Evolutionary conservation across 2,888 invertebrate species (phyloP), one percentile per base, ranked within the genome.

Genomic region (Rotaria macrura): DNA sequence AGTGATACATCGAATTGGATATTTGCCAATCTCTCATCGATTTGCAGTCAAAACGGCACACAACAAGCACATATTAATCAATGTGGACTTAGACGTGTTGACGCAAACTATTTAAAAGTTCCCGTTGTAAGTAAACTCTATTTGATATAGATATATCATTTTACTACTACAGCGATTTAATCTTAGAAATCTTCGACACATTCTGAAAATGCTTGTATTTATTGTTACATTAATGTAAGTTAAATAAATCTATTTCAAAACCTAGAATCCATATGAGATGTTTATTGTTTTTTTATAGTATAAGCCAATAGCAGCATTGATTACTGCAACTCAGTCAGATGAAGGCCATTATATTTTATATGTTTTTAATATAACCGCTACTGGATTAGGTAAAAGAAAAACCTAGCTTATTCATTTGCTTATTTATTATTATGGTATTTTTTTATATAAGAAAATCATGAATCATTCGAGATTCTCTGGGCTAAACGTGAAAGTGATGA

Each of bases 171-270:
- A 17, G 14, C 17, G 49, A 17, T 49, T 3, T 49, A 49, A 49
- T 49, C 14, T 29, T 34, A 65, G 65, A 34, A 34, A 17, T 65
- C 65, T 17, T 29, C 20, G 20, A 2, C 3, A 34, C 29, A 43
- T 43, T 2, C 12, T 5, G 79, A 79, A 43, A 10, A 25, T 25
- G 40, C 79, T n/a, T 79, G 79, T 79, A 14, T 79, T 43, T 79
- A 79, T 43, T 79, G 79, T 79, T 25, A n/a, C 40, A 79, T 79
- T 9, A n/a, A 79, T 79, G 79, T 79, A 79, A 43, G 79, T 79
- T 65, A 34, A 20, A 65, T 29, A 17, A 65, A 14, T 49, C 17
- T 1, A 29, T 29, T 57, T 57, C 17, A 34, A 17, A 17, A 65
- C 3, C 14, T 34, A 29, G 2, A 29, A 65, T 20, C 2, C 23